Base-by-base conservation (phyloP, 2,888 invertebrate genomes). In the Zhengitettix transpicula region DNA sequence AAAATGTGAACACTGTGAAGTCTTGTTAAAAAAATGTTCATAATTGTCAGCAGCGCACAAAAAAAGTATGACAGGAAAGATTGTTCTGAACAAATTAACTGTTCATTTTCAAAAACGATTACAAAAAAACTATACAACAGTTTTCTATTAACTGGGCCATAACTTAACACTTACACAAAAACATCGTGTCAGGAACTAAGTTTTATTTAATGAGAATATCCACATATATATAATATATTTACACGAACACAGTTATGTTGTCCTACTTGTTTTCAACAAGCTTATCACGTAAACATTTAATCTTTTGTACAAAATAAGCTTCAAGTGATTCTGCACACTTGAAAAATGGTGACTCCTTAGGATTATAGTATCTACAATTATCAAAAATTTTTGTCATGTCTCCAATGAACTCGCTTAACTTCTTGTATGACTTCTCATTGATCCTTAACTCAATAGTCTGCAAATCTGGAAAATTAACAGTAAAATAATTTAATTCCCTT, bases 301-400 rank as follows among this genome's bases (percentile, higher is more conserved):
- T 89, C 80, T 92, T 93, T 76, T 90, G 89, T 72, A 92, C 91
- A 79, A 98, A 97, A 75, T 88, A 95, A 62, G 89, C 88, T 77
- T 98, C 97, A 64, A 98, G 79, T 59, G 89, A 87, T 73, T 96
- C 95, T 28, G 97, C 97, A 77, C 95, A 95, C 70, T 94, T 89
- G 77, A 90, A 96, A 76, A 96, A 95, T 63, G 92, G 89, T 16
- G 96, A 93, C 73, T 94, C 94, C 71, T 89, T 88, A 62, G 94
- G 91, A 76, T 97, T 97, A 77, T 95, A 97, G 72, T 93, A 92
- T 66, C 97, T 87, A 79, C 98, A 98, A 76, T 99, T 99, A 77
- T 98, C 96, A 75, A 98, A 97, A 71, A 99, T 94, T 76, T 94
- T 93, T 64, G 93, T 95, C 85, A 97, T 92, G 73, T 98, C 98